Percentiles rank a stretch among this genome's conserved stretches.
Conservation (phyloP, 2,113 vertebrate species). For the Cichladusa arquata region DNA sequence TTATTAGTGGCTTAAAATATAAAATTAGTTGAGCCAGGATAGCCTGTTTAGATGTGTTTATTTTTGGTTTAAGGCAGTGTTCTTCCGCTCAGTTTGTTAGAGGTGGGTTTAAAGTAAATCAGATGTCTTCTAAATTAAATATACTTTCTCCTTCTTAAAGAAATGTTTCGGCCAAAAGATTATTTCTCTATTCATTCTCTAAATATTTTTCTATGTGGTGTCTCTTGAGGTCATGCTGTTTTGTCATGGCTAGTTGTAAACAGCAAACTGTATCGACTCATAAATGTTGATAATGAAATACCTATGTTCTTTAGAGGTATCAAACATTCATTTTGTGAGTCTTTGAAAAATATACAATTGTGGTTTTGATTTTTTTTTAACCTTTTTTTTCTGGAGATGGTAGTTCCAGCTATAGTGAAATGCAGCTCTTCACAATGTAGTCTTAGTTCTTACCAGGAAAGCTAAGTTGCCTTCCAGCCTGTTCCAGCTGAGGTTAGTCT, state of each 20-base stretch:
- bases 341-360: neutral
- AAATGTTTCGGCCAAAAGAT: neutral
- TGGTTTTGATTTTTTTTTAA: neutral
- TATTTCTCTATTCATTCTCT: neutral
- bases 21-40: neutral
- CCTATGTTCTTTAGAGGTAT: neutral
- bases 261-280: neutral
- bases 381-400: neutral
- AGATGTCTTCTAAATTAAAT: neutral
- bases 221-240: neutral
- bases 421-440: neutral
- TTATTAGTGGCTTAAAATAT: neutral
- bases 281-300: neutral
- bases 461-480: neutral
- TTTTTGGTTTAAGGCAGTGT: neutral
- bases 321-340: neutral
- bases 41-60: neutral
- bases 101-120: neutral
- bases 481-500: neutral
- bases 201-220: neutral
- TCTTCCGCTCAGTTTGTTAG: neutral
- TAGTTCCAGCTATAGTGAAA: neutral
- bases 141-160: neutral
- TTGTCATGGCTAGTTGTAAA: neutral
- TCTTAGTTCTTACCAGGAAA: neutral